Percentiles rank a stretch among this genome's conserved stretches.
Evolutionary conservation across 2,797 vertebrate species (phyloP).

Genomic region (Mus spretus): DNA sequence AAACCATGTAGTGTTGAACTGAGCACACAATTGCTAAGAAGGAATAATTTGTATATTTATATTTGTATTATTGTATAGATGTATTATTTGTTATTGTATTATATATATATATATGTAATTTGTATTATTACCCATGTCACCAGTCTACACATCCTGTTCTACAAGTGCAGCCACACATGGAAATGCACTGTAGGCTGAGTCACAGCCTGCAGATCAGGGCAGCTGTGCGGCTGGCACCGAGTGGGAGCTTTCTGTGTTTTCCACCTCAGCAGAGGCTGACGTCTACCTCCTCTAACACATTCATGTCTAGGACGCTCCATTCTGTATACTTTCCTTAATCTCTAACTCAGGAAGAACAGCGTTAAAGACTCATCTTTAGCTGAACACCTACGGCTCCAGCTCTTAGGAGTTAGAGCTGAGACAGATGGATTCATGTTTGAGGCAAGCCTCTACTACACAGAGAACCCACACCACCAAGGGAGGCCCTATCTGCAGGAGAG

Average conservation of each 20-base stretch:
- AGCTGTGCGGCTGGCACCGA: background rate
- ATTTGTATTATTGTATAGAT: background rate
- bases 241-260: conserved; percentile 17
- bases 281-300: conserved; percentile 45
- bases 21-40: conserved; percentile 45
- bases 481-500: background rate
- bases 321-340: conserved; percentile 27
- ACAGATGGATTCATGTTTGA: background rate
- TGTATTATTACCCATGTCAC: background rate
- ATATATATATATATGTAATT: too few relatives aligned
- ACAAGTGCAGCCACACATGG: background rate
- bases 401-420: background rate
- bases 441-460: background rate
- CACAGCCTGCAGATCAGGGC: background rate
- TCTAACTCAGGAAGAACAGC: conserved; percentile 37
- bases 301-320: conserved; percentile 24
- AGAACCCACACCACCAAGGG: background rate
- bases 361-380: conserved; percentile 1
- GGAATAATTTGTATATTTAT: conserved; percentile 33
- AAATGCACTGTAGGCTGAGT: conserved; percentile 21
- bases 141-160: conserved; percentile 39
- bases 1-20: conserved; percentile 65
- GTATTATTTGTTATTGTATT: too few relatives aligned
- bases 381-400: background rate
- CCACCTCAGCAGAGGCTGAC: conserved; percentile 2